These are phyloP conservation scores for Coleophora deauratella DNA, from an alignment of 2,888 invertebrate species.

Conservation along the genomic window DNA sequence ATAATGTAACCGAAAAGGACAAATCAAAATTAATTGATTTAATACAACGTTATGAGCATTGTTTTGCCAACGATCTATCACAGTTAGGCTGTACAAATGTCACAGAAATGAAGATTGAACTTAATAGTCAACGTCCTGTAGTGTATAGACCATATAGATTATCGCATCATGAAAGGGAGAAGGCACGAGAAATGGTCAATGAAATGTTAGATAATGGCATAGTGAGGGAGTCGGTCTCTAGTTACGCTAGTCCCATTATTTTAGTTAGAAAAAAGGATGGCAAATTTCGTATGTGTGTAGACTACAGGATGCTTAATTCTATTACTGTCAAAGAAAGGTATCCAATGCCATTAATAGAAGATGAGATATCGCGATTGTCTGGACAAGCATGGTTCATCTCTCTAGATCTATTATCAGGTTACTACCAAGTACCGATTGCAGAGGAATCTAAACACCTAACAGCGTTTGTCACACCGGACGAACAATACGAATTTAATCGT, in stretches of 20 bases:
- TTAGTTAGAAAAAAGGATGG: constrained; percentile 9
- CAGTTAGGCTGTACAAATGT: constrained; percentile 12
- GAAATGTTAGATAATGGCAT: constrained; percentile 15
- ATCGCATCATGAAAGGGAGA: constrained; percentile 11
- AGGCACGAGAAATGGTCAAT: constrained; percentile 11
- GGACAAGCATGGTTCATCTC: constrained; percentile 5
- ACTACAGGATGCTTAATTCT: constrained; percentile 13
- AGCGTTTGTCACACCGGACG: not conserved
- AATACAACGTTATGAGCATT: constrained; percentile 9
- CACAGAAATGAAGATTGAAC: too few species aligned
- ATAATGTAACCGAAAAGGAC: too few species aligned
- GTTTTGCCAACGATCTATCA: constrained; percentile 9
- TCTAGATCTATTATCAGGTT: constrained; percentile 2
- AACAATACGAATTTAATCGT: too few species aligned
- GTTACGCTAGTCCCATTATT: constrained; percentile 15
- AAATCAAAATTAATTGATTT: constrained; percentile 1
- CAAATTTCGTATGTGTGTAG: constrained; percentile 5
- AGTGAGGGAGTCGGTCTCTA: constrained; percentile 12
- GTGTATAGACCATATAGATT: constrained; percentile 17
- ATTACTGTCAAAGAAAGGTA: constrained; percentile 14
- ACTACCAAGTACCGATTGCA: constrained; percentile 5
- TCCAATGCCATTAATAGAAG: constrained; percentile 6
- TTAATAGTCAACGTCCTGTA: constrained; percentile 9
- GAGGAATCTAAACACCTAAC: constrained; percentile 1
- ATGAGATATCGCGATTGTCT: not conserved